Evolutionary conservation across 2,797 vertebrate species (phyloP), one percentile per base, ranked within the genome.

Genomic region (Lateolabrax maculatus): DNA sequence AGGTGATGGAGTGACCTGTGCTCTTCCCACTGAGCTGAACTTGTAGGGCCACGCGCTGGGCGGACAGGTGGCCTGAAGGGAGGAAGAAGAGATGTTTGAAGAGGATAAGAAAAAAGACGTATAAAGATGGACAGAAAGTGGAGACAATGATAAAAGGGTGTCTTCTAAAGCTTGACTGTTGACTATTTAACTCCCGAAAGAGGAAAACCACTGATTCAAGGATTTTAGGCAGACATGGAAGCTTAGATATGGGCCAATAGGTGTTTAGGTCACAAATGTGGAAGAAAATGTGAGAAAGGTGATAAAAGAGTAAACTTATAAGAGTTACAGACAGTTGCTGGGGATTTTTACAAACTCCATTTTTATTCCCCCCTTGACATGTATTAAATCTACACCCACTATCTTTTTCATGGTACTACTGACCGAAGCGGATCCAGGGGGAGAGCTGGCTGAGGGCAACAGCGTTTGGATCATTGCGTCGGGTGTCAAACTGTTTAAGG

Each of bases 401-500:
- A 2, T 27, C 11, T 61, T 31, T 36, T 12, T 27, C 11, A 15
- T 13, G 5, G 5, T 15, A 2, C 16, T 1, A 94, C 96, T 95
- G 51, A 98, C 97, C 97, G 0, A 96, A 96, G 78, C 96, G 96
- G 78, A 98, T 94, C 97, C 97, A 98, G 0, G 97, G 97, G 0
- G 97, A 98, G 29, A 98, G 95, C 84, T 97, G 96, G 90, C 97
- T 98, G 79, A 97, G 94, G 0, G 96, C 97, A 0, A 71, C 67
- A 8, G 71, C 88, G 77, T 97, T 98, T 1, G 97, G 97, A 81
- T 98, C 87, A 0, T 98, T 98, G 31, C 97, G 94, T 5, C 95
- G 86, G 0, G 92, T 84, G 52, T 89, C 75, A 2, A 97, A 98
- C 63, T 86, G 65, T 65, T 95, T 94, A 9, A 98, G 94, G 2